Conservation (phyloP, 2,797 vertebrate species). For the Ctenopoma kingsleyae region DNA sequence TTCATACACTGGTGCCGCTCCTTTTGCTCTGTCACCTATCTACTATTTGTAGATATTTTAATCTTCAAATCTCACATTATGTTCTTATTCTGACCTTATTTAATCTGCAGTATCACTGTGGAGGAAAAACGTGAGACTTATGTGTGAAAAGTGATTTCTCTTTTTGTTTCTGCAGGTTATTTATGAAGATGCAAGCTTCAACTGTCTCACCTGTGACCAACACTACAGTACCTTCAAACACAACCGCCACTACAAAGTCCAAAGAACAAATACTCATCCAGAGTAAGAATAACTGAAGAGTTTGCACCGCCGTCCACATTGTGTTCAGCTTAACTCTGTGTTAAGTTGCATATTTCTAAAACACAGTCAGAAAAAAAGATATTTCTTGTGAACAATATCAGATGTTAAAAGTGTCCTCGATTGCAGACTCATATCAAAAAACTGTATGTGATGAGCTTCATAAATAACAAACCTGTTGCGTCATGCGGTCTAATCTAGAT, state of each 20-base stretch:
- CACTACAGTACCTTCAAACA: slow-evolving; percentile 76
- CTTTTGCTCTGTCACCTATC: not conserved
- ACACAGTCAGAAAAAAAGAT: not conserved
- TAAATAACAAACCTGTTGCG: slow-evolving; percentile 7
- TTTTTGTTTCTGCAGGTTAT: slow-evolving; percentile 57
- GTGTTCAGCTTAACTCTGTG: not conserved
- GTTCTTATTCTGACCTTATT: not conserved
- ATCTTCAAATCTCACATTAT: not conserved
- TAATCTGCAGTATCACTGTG: not conserved
- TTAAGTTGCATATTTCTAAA: slow-evolving; percentile 9
- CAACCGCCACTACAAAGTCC: slow-evolving; percentile 82
- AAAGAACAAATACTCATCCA: slow-evolving; percentile 92
- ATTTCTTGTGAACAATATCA: slow-evolving; percentile 7
- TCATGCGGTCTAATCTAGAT: slow-evolving; percentile 35
- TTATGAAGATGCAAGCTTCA: slow-evolving; percentile 88
- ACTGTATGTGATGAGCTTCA: slow-evolving; percentile 7
- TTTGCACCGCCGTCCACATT: not conserved
- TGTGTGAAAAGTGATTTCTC: not conserved
- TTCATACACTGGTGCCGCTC: not conserved
- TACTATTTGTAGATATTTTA: not conserved
- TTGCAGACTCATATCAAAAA: not conserved
- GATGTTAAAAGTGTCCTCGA: not conserved
- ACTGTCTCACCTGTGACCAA: slow-evolving; percentile 76
- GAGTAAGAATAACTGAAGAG: slow-evolving; percentile 86
- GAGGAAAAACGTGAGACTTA: not conserved